Conservation (phyloP, 2,888 invertebrate genomes). For the Syritta pipiens region DNA sequence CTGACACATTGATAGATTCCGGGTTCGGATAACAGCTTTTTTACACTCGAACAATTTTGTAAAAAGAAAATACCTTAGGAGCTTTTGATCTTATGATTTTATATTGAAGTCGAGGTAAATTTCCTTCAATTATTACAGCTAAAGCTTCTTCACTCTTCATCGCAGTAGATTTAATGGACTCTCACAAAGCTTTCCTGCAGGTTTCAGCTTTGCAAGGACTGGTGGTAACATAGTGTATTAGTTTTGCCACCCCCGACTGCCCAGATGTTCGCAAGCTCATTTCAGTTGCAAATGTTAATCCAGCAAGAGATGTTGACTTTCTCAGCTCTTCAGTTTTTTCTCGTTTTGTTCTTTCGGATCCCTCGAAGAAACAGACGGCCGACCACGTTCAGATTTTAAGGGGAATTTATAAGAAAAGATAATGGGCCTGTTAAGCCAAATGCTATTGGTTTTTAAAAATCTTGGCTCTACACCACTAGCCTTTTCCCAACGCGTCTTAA, state of each 20-base stretch:
- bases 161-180: conserved; percentile 4
- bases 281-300: conserved; percentile 12
- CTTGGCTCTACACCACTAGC: background rate
- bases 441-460: conserved; percentile 9
- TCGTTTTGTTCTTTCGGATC: conserved; percentile 17
- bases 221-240: conserved; percentile 1
- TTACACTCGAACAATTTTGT: conserved; percentile 6
- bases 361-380: background rate
- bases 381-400: conserved; percentile 6
- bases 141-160: conserved; percentile 24
- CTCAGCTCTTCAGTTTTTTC: conserved; percentile 19
- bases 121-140: conserved; percentile 7
- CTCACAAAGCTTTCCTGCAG: background rate
- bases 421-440: conserved; percentile 18
- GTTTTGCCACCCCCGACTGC: conserved; percentile 5
- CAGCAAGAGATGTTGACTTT: background rate
- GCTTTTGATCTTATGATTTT: conserved; percentile 17
- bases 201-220: background rate
- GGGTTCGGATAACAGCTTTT: conserved; percentile 6
- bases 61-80: conserved; percentile 2
- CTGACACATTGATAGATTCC: background rate
- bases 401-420: background rate
- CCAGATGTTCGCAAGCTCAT: conserved; percentile 10
- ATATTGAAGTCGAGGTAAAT: conserved; percentile 4
- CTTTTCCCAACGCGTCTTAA: background rate